These are phyloP conservation scores for Kradibia gibbosae DNA, from an alignment of 1,140 invertebrate genomes.

Conservation along the genomic window DNA sequence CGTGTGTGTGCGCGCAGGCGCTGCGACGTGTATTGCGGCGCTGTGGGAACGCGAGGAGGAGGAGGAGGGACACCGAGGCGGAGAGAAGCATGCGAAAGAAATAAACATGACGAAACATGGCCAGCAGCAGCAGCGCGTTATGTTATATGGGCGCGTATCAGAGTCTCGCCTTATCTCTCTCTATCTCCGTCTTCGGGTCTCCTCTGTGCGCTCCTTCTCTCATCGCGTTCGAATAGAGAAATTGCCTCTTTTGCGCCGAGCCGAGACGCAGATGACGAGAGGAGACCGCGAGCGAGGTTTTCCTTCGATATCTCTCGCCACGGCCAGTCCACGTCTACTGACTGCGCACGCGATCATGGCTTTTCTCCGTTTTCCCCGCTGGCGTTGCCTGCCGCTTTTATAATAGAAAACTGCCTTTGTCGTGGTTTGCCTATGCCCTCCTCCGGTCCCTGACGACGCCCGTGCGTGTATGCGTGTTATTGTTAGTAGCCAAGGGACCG, in stretches of 20 bases:
- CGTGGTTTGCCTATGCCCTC: slow-evolving; percentile 12
- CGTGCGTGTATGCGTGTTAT: too few relatives aligned
- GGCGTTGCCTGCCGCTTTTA: slow-evolving; percentile 34
- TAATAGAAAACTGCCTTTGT: slow-evolving; percentile 26
- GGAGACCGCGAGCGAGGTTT: slow-evolving; percentile 4
- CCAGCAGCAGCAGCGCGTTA: background rate
- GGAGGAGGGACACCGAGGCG: background rate
- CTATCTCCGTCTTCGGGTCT: background rate
- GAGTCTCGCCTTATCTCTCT: background rate
- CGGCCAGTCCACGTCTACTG: too few relatives aligned
- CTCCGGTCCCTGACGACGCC: too few relatives aligned
- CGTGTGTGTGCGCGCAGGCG: too few relatives aligned
- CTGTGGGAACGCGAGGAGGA: background rate
- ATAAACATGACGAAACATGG: slow-evolving; percentile 42
- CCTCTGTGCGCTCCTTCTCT: background rate
- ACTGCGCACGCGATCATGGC: background rate
- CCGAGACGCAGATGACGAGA: too few relatives aligned
- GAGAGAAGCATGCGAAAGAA: slow-evolving; percentile 10
- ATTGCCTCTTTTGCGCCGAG: slow-evolving; percentile 30
- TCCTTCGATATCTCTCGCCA: slow-evolving; percentile 4
- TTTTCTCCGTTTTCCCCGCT: slow-evolving; percentile 31
- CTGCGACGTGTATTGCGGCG: background rate
- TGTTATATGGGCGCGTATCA: slow-evolving; percentile 15
- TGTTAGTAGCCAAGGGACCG: slow-evolving; percentile 19
- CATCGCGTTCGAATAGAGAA: slow-evolving; percentile 14